Base-by-base conservation (phyloP, 35 echinoderm and acorn worm genomes). In the Eucidaris tribuloides region DNA sequence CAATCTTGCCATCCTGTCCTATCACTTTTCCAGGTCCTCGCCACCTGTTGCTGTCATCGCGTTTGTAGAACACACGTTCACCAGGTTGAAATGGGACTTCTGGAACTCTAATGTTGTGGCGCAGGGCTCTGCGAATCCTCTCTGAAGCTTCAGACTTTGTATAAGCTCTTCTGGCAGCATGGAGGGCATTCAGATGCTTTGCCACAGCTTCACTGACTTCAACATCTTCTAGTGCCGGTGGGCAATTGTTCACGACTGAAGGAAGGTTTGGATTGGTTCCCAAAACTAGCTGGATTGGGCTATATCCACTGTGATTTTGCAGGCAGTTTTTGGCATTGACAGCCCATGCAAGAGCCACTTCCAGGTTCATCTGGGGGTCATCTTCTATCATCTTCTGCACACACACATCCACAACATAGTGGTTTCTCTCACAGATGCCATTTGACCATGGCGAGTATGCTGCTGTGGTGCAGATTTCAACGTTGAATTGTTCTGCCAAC, bases 1-100 rank as follows among this genome's bases (percentile, higher is more conserved):
- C 58, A 9, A 78, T 48, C 37, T 79, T 78, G 14, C 85, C 76
- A 87, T 79, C 54, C 39, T 87, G 85, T 13, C 85, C 72, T 45
- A 87, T 58, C 13, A 79, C 85, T 23, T 62, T 78, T 23, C 85
- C 85, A 11, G 72, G 72, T 2, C 85, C 85, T 38, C 48, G 76
- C 64, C 64, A 79, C 24, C 36, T 78, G n/a, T 79, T 87, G 50
- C 76, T 87, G 33, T 79, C 86, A 71, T 82, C 46, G 13, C 48
- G 39, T 35, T 89, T 89, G 45, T 81, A 57, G 64, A 35, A 83
- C 20, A 79, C 54, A 23, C 76, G 49, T 18, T 78, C 42, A 42
- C 72, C 72, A 42, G 72, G 32, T 42, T 78, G 33, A 78, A 78
- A 45, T 6, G 28, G 36, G 33, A 42, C 37, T 78, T 15, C 18